Evolutionary conservation across 2,113 vertebrate genomes (phyloP), one percentile per base, ranked within the genome.

Genomic region (Puffinus mauretanicus): DNA sequence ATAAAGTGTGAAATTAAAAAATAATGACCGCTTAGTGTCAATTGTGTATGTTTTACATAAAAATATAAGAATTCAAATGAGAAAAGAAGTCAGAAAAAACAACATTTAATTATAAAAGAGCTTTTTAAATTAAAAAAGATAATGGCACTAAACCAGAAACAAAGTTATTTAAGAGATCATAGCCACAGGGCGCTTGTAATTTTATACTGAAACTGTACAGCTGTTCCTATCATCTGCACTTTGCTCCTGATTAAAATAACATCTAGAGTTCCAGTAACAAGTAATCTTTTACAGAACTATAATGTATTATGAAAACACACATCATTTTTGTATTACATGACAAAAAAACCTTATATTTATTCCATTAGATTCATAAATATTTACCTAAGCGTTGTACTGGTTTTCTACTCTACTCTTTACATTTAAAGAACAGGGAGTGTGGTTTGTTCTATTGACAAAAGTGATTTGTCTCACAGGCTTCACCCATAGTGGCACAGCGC

Each of bases 121-220:
- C 12, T n/a, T 92, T 97, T 98, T 96, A 96, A 98, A 98, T 93
- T 97, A 93, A 97, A 96, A 97, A 94, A 95, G 69, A 85, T 93
- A 98, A 98, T 98, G 98, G 98, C 98, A 98, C 98, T 91, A 97
- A 97, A 97, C 94, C 95, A 97, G 90, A 94, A 95, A 30, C 78
- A 91, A 94, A 93, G 81, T 95, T 91, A 97, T 82, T 96, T 88
- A 94, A 96, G 77, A 81, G 86, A 94, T 97, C 70, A 62, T 86
- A 97, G 97, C 94, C 96, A 97, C 88, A 96, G 97, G 95, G 62
- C 21, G 26, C 47, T 94, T 87, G 60, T 73, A 95, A 95, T 95
- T 95, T 92, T 72, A 91, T 10, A 52, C 77, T 92, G 84, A 93
- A 95, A 97, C 80, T 95, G 84, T 91, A 84, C 71, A 84, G 88